Conservation (phyloP, 2,888 invertebrate species). For the Leptopilina syphax region DNA sequence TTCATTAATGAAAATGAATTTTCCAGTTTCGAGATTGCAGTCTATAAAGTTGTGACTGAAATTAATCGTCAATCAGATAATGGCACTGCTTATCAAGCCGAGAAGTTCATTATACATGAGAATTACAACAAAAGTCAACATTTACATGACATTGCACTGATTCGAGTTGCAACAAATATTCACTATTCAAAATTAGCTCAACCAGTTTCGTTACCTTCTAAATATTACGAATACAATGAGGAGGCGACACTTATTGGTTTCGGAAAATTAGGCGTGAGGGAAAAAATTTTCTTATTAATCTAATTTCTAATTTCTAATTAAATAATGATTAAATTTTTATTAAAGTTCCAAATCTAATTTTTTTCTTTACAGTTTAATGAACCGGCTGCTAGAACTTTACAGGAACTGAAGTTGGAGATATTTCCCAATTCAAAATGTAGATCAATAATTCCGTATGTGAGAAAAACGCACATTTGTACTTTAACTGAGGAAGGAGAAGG, state of each 20-base stretch:
- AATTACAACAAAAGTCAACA: slow-evolving; percentile 9
- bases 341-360: too few relatives aligned
- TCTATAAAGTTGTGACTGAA: slow-evolving; percentile 1
- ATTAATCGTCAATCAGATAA: slow-evolving; percentile 22
- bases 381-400: not conserved
- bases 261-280: too few relatives aligned
- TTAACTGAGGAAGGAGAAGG: slow-evolving; percentile 11
- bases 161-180: not conserved
- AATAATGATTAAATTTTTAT: not conserved
- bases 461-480: slow-evolving; percentile 15
- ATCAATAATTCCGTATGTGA: slow-evolving; percentile 16
- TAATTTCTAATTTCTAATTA: too few relatives aligned
- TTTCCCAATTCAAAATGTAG: not conserved
- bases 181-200: too few relatives aligned
- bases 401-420: not conserved
- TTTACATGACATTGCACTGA: not conserved
- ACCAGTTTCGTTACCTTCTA: too few relatives aligned
- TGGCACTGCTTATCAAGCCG: slow-evolving; percentile 15
- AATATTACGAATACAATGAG: too few relatives aligned
- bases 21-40: not conserved
- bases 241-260: too few relatives aligned
- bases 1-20: not conserved
- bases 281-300: too few relatives aligned
- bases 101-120: not conserved
- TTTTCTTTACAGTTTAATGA: not conserved